Base-by-base conservation (phyloP, 2,888 invertebrate genomes). In the Sarcophaga subvicina region DNA sequence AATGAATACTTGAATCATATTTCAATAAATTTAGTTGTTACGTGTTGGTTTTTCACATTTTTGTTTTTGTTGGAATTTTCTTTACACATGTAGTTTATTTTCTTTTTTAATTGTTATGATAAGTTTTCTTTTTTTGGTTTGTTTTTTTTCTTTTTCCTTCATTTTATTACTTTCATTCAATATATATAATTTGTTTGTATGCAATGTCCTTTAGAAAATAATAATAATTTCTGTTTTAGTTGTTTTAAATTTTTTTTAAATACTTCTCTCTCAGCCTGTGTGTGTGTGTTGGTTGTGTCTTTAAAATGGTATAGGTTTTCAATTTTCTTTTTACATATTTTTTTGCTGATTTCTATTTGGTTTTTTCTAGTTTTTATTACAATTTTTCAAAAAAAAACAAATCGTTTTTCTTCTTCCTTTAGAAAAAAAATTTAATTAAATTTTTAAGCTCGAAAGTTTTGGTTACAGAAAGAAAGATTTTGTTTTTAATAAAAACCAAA, bases 1-100 rank as follows among this genome's bases (percentile, higher is more conserved):
- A 86, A 80, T 88, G 80, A 80, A 82, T 80, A 72, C 77, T 79
- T 10, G 37, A 77, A 77, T 80, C 86, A 86, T 86, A 70, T 86
- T 69, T 83, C 60, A 86, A 77, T 80, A 78, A 83, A 72, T 82
- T 82, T 83, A 67, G 73, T 89, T 75, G 54, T 86, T 89, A 80
- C 67, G 70, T 72, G 37, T 37, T 37, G 8, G 37, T 37, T 37
- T 37, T 37, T 37, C 37, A 37, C 8, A 4, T 37, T 37, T 37
- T 37, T 8, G 8, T 37, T 83, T 76, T 88, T 70, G 20, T 85
- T 88, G 86, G 37, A 86, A 88, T 80, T 89, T 37, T 72, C 90
- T 90, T 88, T 89, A 89, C 81, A 85, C 79, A 83, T 54, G 54
- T 75, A 11, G n/a, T 71, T 87, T 37, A 0, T 37, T 37, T 6